Conservation (phyloP, 2,113 vertebrate genomes). For the Vidua chalybeata region DNA sequence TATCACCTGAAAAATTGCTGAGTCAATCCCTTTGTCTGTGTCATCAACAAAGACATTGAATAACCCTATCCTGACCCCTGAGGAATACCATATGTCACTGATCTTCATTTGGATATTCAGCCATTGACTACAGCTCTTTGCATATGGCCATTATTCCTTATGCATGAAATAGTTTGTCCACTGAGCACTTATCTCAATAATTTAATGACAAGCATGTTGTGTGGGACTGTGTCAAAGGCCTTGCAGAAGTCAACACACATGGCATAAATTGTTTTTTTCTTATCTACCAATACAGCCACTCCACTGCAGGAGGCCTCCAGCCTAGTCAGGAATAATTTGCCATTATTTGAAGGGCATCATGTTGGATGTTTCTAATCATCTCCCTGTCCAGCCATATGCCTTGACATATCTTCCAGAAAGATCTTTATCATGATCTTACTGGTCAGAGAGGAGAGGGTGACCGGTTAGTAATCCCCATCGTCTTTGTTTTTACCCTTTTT, state of each 20-base stretch:
- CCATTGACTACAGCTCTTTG: background rate
- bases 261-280: background rate
- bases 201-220: background rate
- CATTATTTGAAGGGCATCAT: background rate
- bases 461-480: fast-evolving
- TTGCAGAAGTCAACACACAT: background rate
- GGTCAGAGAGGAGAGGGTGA: background rate
- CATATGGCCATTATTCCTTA: background rate
- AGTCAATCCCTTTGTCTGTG: fast-evolving
- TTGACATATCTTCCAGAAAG: background rate
- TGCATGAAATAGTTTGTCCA: background rate
- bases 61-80: no score
- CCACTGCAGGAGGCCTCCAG: background rate
- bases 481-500: background rate
- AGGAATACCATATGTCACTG: background rate
- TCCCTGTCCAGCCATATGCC: background rate
- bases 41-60: background rate
- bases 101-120: background rate
- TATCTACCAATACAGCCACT: background rate
- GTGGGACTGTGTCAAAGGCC: background rate
- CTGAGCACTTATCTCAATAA: background rate
- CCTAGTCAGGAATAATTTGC: background rate
- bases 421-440: background rate
- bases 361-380: background rate
- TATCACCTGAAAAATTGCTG: background rate